phyloP scores from a whole-genome alignment of 2,797 vertebrate genomes.

The Aplochiton taeniatus region DNA sequence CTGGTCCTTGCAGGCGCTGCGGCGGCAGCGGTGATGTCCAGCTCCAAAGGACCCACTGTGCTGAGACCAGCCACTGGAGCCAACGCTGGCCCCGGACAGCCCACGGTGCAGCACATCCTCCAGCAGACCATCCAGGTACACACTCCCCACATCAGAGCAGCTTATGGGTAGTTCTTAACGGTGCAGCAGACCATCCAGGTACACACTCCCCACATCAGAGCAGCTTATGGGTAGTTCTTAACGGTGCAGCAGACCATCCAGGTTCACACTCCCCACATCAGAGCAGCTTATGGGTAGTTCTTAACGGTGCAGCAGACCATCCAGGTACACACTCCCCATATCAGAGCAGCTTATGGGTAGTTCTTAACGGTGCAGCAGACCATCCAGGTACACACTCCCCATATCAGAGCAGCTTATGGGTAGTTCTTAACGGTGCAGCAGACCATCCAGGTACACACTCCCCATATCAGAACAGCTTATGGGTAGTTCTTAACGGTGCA shows the following conservation, averaged over 20 bases:
- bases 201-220: neutral
- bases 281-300: too few species aligned
- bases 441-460: constrained; percentile 91
- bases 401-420: too few species aligned
- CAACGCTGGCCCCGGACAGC: constrained; percentile 84
- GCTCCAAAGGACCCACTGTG: constrained; percentile 92
- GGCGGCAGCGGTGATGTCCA: constrained; percentile 97
- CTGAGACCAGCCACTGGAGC: constrained; percentile 89
- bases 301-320: constrained; percentile 93
- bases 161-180: too few species aligned
- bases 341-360: too few species aligned
- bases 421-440: too few species aligned
- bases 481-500: too few species aligned
- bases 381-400: constrained; percentile 91
- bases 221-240: too few species aligned
- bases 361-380: constrained; percentile 93
- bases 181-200: constrained; percentile 96
- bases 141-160: too few species aligned
- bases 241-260: constrained; percentile 93
- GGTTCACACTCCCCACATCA: constrained; percentile 64
- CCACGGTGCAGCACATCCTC: constrained; percentile 92
- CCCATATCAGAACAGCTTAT: too few species aligned
- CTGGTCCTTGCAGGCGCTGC: constrained; percentile 82
- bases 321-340: constrained; percentile 77
- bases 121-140: constrained; percentile 94